Base-by-base conservation (phyloP, 1,140 invertebrate species). In the Oryctes rhinoceros region DNA sequence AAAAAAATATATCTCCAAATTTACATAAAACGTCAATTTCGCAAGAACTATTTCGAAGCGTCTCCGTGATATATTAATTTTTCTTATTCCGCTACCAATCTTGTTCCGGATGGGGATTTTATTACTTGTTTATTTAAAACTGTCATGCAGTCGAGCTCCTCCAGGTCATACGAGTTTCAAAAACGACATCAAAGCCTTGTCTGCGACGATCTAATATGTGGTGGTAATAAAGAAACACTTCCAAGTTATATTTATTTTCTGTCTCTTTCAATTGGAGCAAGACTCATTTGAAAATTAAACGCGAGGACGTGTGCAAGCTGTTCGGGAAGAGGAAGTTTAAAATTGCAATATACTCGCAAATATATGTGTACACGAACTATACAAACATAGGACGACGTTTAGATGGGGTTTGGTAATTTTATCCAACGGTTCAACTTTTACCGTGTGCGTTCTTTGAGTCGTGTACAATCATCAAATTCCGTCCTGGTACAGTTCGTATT, bases 71-170 rank as follows among this genome's bases (percentile, higher is more conserved):
- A 71, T 71, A 71, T 71, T 71, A 71, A 71, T 71, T 71, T 71
- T 71, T 71, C 24, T 37, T 30, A 35, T 71, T 71, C 9, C 65
- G 24, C 9, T 24, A 24, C 20, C 65, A 71, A 35, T 35, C 35
- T 15, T 24, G 65, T 35, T 71, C 65, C 65, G 65, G 65, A 71
- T 71, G 20, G 24, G 65, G 24, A 71, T 71, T 71, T 71, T 71
- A 71, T 71, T 71, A 71, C 65, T 35, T 71, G 65, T 71, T 71
- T 71, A 71, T 71, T 71, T 71, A 71, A 71, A 71, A 24, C 20
- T 37, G 65, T 71, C 65, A 35, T 35, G 65, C 65, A 71, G 24
- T 71, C 65, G 24, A 71, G 65, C 20, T 71, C 65, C 65, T 71
- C 18, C 65, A 24, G 65, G 65, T 24, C 0, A 71, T 71, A 71